A percentile compares a stretch with the other conserved stretches of the same genome.
Conservation (phyloP, 2,797 vertebrate genomes). For the Peromyscus aztecus region DNA sequence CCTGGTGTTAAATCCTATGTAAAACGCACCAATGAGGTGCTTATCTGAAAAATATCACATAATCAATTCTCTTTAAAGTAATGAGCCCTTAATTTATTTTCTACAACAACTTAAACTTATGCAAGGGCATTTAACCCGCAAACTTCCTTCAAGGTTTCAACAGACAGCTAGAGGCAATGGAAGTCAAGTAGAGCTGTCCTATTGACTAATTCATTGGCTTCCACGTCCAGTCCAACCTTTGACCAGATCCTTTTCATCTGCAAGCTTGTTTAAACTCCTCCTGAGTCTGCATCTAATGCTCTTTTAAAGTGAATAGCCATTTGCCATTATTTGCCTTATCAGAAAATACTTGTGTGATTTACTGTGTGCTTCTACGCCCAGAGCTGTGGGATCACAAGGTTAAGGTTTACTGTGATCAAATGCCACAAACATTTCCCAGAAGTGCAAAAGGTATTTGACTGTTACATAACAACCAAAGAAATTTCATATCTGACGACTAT, state of each 20-base stretch:
- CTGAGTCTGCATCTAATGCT: neutral
- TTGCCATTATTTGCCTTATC: conserved; percentile 68
- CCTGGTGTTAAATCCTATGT: neutral
- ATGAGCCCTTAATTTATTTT: conserved; percentile 53
- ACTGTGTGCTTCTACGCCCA: neutral
- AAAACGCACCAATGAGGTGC: conserved; percentile 35
- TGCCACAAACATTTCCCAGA: conserved; percentile 72
- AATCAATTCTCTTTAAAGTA: conserved; percentile 42
- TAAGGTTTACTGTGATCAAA: conserved; percentile 68
- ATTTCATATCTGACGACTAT: conserved; percentile 63
- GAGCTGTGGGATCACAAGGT: neutral
- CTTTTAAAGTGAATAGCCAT: conserved; percentile 67
- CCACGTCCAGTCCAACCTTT: neutral
- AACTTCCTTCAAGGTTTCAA: neutral
- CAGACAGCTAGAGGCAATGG: neutral
- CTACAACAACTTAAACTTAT: conserved; percentile 13
- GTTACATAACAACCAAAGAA: conserved; percentile 3
- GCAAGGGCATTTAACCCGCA: neutral
- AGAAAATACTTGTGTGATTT: conserved; percentile 66
- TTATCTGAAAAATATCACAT: neutral
- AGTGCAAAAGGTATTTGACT: neutral
- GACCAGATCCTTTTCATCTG: neutral
- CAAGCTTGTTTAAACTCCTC: neutral
- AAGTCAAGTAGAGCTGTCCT: neutral
- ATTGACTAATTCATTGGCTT: neutral